Percentiles rank a stretch among this genome's conserved stretches.
These are phyloP conservation scores for Dicroscelio sp. DNA, from an alignment of 2,888 invertebrate species.

Conservation along the genomic window DNA sequence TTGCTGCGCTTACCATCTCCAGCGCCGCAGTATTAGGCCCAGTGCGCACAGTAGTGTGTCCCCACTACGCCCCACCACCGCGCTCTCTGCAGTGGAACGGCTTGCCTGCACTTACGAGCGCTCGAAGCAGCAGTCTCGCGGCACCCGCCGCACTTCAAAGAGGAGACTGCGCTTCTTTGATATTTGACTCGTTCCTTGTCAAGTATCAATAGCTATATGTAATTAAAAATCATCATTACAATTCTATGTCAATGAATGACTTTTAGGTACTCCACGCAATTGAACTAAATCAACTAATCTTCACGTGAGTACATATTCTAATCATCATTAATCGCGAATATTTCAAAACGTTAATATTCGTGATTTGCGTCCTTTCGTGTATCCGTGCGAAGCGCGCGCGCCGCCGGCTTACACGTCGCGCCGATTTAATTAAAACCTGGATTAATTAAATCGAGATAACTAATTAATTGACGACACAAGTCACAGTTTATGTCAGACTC, in stretches of 20 bases:
- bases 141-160: not conserved
- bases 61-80: not conserved
- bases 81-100: not conserved
- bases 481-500: too few relatives aligned
- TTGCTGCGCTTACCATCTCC: not conserved
- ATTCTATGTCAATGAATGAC: not conserved
- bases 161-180: not conserved
- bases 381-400: not conserved
- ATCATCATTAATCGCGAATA: not conserved
- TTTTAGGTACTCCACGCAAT: not conserved
- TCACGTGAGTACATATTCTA: not conserved
- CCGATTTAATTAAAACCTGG: not conserved
- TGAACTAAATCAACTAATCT: too few relatives aligned
- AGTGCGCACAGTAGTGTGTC: not conserved
- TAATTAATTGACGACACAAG: too few relatives aligned
- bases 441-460: not conserved
- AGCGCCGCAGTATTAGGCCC: not conserved
- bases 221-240: not conserved
- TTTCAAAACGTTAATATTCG: not conserved
- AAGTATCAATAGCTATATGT: too few relatives aligned
- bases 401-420: not conserved
- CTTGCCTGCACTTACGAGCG: not conserved
- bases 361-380: too few relatives aligned
- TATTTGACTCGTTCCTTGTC: not conserved
- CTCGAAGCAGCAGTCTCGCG: not conserved